Evolutionary conservation across 2,797 vertebrate genomes (phyloP).

Genomic region (Dicrostonyx torquatus): DNA sequence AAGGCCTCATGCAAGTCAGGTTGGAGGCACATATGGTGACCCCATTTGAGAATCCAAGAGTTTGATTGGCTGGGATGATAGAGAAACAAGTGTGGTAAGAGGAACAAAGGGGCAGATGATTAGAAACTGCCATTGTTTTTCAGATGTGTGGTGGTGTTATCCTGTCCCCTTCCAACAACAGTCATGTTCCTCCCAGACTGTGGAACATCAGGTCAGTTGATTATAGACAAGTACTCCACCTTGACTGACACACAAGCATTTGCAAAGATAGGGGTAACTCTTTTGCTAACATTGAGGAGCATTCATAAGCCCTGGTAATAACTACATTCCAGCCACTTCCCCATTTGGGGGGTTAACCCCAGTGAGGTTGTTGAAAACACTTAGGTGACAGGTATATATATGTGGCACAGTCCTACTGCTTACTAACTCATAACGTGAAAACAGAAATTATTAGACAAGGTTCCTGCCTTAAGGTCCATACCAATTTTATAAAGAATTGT

Average conservation of each 20-base stretch:
- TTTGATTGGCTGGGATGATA: constrained; percentile 34
- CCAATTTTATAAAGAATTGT: constrained; percentile 7
- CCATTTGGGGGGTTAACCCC: not conserved
- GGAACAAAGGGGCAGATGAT: constrained; percentile 8
- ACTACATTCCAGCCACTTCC: not conserved
- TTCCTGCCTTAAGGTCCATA: constrained; percentile 13
- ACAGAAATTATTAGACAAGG: not conserved
- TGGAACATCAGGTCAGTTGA: not conserved
- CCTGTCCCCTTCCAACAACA: not conserved
- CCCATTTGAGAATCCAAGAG: constrained; percentile 55
- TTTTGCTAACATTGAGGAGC: not conserved
- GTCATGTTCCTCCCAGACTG: not conserved
- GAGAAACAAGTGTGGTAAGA: not conserved
- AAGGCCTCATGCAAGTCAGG: constrained; percentile 67
- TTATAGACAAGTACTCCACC: not conserved
- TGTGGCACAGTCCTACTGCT: not conserved
- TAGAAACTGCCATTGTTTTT: constrained; percentile 35
- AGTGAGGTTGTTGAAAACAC: constrained; percentile 7
- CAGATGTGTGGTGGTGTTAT: constrained; percentile 19
- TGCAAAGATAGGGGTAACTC: not conserved
- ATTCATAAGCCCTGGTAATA: not conserved
- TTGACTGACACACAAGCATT: not conserved
- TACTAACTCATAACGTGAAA: not conserved
- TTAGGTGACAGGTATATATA: not conserved
- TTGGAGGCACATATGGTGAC: constrained; percentile 70